Evolutionary conservation across 2,113 vertebrate genomes (phyloP), one percentile per base, ranked within the genome.

Genomic region (Gallinago undulata): DNA sequence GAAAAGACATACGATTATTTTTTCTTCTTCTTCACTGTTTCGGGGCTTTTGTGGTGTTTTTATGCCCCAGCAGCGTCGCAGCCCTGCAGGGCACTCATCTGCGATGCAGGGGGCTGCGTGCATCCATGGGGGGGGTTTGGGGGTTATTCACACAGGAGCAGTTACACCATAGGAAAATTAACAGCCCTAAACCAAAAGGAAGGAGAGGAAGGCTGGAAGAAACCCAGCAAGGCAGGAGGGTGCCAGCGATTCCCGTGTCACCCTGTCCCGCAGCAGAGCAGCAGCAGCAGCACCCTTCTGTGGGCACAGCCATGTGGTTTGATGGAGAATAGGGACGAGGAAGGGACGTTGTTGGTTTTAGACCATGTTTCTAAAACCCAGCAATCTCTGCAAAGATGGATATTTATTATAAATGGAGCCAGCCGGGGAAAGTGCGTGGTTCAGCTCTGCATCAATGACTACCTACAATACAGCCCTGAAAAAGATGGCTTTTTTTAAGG

Each of bases 241-340:
- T 2, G 1, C 31, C 31, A 0, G 0, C 15, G 55, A 1, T 5
- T 39, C 31, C 47, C 22, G 50, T 33, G 2, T 7, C 39, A 4
- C 19, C 39, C 24, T 30, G 37, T 48, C 57, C 51, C 67, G 47
- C 31, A 57, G 55, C 73, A 57, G 30, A 16, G 67, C 78, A 37
- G 48, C 68, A 37, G 48, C 68, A 64, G 47, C 68, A 64, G 37
- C 5, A 0, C 47, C 0, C 0, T 19, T 48, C 80, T 19, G 28
- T 23, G 50, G 25, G 10, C 28, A 23, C 1, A 0, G 76, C 60
- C 10, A 0, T 6, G 31, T 23, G 51, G 17, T 50, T 66, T 39
- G 53, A 13, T 4, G 22, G 37, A 17, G 37, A 27, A 14, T 23
- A 8, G 50, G 35, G 16, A 63, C 19, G 19, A n/a, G 24, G 17